Evolutionary conservation across 1,140 invertebrate genomes (phyloP).

Genomic region (Saccostrea echinata): DNA sequence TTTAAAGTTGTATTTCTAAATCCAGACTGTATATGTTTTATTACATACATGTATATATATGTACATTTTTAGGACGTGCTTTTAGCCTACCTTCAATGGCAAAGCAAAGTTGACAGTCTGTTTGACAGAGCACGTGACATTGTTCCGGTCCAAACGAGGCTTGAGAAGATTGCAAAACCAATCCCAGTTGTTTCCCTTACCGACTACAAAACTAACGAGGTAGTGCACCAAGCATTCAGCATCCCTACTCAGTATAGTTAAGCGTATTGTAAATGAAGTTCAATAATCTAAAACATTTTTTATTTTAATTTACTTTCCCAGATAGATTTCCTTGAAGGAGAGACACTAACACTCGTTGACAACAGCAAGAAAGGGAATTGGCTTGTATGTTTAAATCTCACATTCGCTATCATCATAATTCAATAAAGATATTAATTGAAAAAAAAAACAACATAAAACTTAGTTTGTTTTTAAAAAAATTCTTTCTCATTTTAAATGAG

Average conservation of each 20-base stretch:
- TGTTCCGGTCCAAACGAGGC: slow-evolving; percentile 68
- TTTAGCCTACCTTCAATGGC: slow-evolving; percentile 74
- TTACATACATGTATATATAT: not conserved
- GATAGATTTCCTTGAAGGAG: slow-evolving; percentile 74
- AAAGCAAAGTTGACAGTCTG: slow-evolving; percentile 73
- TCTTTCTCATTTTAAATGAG: too few relatives aligned
- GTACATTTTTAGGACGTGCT: slow-evolving; percentile 69
- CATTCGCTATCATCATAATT: too few relatives aligned
- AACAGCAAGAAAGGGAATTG: slow-evolving; percentile 71
- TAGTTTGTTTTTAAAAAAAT: too few relatives aligned
- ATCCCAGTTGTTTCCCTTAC: slow-evolving; percentile 67
- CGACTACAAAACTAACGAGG: slow-evolving; percentile 69
- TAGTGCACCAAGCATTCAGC: slow-evolving; percentile 42
- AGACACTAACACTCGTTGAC: slow-evolving; percentile 72
- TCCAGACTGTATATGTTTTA: too few relatives aligned
- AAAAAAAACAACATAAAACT: too few relatives aligned
- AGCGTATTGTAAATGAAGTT: not conserved
- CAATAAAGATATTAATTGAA: too few relatives aligned
- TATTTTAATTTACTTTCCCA: slow-evolving; percentile 52
- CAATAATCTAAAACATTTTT: too few relatives aligned
- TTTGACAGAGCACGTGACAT: slow-evolving; percentile 71
- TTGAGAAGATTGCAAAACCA: slow-evolving; percentile 62
- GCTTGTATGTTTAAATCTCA: slow-evolving; percentile 63
- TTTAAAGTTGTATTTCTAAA: too few relatives aligned
- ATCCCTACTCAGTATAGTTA: not conserved